These are phyloP conservation scores for Scaptomyza hsui DNA, from an alignment of 1,140 invertebrate species.

Conservation along the genomic window DNA sequence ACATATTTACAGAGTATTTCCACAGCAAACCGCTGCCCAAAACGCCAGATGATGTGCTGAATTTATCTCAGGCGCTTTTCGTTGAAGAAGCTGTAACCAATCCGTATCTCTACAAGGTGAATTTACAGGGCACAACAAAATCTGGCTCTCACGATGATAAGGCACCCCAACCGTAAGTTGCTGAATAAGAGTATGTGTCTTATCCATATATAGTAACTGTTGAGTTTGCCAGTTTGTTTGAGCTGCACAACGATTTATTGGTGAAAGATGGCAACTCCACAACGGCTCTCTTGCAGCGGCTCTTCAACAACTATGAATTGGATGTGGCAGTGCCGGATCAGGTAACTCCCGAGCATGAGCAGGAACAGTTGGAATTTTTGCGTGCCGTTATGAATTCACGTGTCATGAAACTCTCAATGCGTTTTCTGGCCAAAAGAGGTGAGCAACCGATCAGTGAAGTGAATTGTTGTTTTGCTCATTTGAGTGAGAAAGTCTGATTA, in stretches of 20 bases:
- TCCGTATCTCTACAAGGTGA: slow-evolving; percentile 66
- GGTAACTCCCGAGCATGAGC: slow-evolving; percentile 89
- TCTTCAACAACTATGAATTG: slow-evolving; percentile 91
- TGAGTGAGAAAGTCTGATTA: no score
- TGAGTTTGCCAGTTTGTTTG: slow-evolving; percentile 55
- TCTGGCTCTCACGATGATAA: slow-evolving; percentile 87
- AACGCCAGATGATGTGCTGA: slow-evolving; percentile 62
- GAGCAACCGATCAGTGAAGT: slow-evolving; percentile 39
- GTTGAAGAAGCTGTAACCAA: slow-evolving; percentile 60
- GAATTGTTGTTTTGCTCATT: no score
- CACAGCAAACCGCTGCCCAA: slow-evolving; percentile 57
- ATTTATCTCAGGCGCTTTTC: slow-evolving; percentile 61
- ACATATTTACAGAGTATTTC: slow-evolving; percentile 57
- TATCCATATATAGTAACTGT: not conserved
- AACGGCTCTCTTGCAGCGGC: slow-evolving; percentile 87
- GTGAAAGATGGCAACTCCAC: slow-evolving; percentile 85
- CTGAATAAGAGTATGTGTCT: not conserved
- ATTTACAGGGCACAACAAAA: slow-evolving; percentile 88
- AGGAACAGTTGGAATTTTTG: slow-evolving; percentile 91
- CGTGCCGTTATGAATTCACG: slow-evolving; percentile 89
- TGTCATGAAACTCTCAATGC: slow-evolving; percentile 89
- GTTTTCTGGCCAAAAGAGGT: slow-evolving; percentile 51
- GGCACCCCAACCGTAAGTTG: slow-evolving; percentile 87
- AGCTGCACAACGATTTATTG: slow-evolving; percentile 68
- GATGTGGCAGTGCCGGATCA: slow-evolving; percentile 89